Evolutionary conservation across 2,113 vertebrate species (phyloP).

Genomic region (Takifugu bimaculatus): DNA sequence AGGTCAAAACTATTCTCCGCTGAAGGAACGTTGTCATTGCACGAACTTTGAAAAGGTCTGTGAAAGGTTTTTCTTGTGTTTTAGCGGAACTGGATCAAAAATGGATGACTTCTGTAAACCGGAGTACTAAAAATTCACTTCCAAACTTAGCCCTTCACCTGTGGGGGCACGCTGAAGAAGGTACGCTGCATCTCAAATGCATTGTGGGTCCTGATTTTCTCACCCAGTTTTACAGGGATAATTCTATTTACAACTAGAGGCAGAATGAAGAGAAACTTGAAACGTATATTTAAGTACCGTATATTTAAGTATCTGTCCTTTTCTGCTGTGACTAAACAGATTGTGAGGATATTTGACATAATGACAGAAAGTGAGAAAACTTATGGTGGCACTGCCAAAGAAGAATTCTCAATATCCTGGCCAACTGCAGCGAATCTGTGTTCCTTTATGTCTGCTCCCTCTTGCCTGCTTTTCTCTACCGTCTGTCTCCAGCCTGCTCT

Average conservation of each 20-base stretch:
- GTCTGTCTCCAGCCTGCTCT: slow-evolving; percentile 55
- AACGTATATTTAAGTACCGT: slow-evolving; percentile 22
- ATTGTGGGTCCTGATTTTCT: background rate
- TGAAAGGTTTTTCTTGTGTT: slow-evolving; percentile 46
- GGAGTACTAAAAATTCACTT: slow-evolving; percentile 40
- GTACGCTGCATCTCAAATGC: slow-evolving; percentile 38
- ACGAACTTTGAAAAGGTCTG: slow-evolving; percentile 37
- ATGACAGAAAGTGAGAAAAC: slow-evolving; percentile 55
- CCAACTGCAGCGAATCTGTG: slow-evolving; percentile 19
- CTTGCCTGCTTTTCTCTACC: slow-evolving; percentile 25
- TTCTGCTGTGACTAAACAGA: slow-evolving; percentile 74
- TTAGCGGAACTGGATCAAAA: slow-evolving; percentile 36
- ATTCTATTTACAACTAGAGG: no score
- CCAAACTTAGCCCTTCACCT: slow-evolving; percentile 26
- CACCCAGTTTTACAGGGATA: no score
- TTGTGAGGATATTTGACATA: slow-evolving; percentile 64
- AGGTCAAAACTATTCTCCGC: slow-evolving; percentile 30
- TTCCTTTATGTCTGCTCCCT: slow-evolving; percentile 19
- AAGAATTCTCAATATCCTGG: slow-evolving; percentile 33
- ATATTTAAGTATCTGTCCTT: slow-evolving; percentile 61
- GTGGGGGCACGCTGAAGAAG: slow-evolving; percentile 21
- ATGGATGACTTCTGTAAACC: slow-evolving; percentile 37
- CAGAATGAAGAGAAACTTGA: no score
- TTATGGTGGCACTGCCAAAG: slow-evolving; percentile 58
- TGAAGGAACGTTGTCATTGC: slow-evolving; percentile 27